phyloP scores from a whole-genome alignment of 23 tunicate species.

The Styela plicata region DNA sequence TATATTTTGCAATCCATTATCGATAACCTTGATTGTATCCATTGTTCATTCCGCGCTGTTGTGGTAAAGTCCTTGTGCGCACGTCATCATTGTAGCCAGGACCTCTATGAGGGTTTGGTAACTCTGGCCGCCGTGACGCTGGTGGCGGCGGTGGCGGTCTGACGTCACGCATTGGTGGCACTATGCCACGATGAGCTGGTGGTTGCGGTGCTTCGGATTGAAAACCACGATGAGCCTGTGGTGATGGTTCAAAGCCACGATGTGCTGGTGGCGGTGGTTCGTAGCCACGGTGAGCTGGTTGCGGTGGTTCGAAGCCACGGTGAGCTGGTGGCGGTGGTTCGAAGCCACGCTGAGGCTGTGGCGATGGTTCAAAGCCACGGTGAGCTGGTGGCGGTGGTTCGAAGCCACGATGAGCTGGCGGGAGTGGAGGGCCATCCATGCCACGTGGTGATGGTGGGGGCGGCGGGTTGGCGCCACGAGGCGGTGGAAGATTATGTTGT shows the following conservation, averaged over 20 bases:
- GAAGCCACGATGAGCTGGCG: background rate
- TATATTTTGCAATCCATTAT: no score
- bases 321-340: background rate
- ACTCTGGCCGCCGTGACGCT: background rate
- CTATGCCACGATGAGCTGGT: background rate
- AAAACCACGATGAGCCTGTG: no score
- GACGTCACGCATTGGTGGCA: background rate
- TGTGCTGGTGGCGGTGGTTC: no score
- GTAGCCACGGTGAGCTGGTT: no score
- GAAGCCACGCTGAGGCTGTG: background rate
- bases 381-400: background rate
- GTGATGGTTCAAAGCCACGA: no score
- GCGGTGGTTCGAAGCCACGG: no score
- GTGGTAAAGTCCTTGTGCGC: background rate
- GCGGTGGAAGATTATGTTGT: background rate
- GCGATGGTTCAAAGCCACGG: no score
- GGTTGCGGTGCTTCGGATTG: no score
- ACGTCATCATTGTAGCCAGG: background rate
- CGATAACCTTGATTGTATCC: background rate
- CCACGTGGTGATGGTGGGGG: background rate
- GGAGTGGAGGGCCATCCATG: background rate
- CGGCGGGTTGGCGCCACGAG: background rate
- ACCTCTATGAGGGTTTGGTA: background rate
- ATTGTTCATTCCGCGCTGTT: background rate
- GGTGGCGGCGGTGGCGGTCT: background rate